Base-by-base conservation (phyloP, 2,113 vertebrate genomes). In the Pelecanus crispus region DNA sequence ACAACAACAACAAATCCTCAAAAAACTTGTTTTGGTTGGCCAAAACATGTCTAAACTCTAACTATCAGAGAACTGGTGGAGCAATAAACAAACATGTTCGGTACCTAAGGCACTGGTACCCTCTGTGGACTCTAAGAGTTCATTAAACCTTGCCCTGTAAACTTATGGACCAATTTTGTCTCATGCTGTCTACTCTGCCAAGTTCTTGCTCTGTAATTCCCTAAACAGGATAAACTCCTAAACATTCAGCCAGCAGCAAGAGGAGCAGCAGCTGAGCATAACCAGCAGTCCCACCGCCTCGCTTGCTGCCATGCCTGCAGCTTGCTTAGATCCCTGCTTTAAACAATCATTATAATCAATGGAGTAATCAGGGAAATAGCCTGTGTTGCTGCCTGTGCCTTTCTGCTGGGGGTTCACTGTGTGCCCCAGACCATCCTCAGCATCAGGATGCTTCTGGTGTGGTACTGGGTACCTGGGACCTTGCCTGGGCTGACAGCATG, bases 71-170 rank as follows among this genome's bases (percentile, higher is more conserved):
- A 93, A 8, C 45, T 85, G 56, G 77, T 73, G 77, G 84, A 95
- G 45, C 94, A 95, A 81, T 71, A 96, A 92, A 91, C 73, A 94
- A 94, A 95, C 82, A 91, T 72, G 79, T 89, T 95, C 40, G 88
- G 65, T 40, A 95, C 95, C 96, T 95, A 88, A 88, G 96, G 92
- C 97, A 80, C 45, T 70, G 71, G 26, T 87, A 59, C 49, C 90
- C 94, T 95, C 91, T 0, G 6, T 0, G 4, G 90, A 84, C 87
- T 85, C 81, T 25, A 22, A 78, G 90, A 95, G 96, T 97, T 97
- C 97, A 97, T 97, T 97, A 97, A 97, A 91, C 85, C 86, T 89
- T 97, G 88, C 95, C 95, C 96, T 96, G 85, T 88, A 96, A 97
- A 97, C 90, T 73, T 94, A 92, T 81, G 88, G 91, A 89, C 90